phyloP scores from a whole-genome alignment of 30 jellyfish, hydroid and myxozoan species.

The Cassiopea andromeda region DNA sequence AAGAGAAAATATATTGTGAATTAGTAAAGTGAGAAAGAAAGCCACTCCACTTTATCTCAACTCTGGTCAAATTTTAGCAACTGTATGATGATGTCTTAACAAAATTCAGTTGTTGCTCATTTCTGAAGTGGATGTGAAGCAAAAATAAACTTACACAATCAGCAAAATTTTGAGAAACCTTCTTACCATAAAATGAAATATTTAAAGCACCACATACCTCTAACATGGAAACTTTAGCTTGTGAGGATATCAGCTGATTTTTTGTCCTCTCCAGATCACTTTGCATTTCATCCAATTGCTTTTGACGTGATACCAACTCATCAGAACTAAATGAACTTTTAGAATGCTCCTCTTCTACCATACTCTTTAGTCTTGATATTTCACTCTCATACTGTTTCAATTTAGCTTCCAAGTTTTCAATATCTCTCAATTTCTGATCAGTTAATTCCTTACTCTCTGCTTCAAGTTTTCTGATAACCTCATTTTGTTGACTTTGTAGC shows the following conservation, averaged over 20 bases:
- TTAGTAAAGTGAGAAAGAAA: no score
- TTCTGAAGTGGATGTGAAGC: no score
- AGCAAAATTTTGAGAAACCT: no score
- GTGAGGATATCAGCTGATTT: not conserved
- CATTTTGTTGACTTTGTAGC: conserved; percentile 7
- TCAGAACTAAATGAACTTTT: conserved; percentile 38
- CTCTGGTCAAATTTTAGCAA: no score
- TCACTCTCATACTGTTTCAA: conserved; percentile 36
- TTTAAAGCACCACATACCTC: conserved; percentile 1
- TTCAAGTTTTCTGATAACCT: conserved; percentile 5
- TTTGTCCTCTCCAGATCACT: conserved; percentile 16
- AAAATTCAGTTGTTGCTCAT: no score
- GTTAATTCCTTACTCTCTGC: not conserved
- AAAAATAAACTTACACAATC: no score
- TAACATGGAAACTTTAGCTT: not conserved
- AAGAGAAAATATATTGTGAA: no score
- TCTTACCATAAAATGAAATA: no score
- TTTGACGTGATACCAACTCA: conserved; percentile 21
- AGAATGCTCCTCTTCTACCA: conserved; percentile 16
- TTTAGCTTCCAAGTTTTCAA: conserved; percentile 15
- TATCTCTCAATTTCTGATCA: not conserved
- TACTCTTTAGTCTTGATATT: conserved; percentile 13
- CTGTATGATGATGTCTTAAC: no score
- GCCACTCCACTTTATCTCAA: no score
- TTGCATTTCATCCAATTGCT: not conserved